Evolutionary conservation across 2,113 vertebrate species (phyloP).

Genomic region (Coracopsis vasa): DNA sequence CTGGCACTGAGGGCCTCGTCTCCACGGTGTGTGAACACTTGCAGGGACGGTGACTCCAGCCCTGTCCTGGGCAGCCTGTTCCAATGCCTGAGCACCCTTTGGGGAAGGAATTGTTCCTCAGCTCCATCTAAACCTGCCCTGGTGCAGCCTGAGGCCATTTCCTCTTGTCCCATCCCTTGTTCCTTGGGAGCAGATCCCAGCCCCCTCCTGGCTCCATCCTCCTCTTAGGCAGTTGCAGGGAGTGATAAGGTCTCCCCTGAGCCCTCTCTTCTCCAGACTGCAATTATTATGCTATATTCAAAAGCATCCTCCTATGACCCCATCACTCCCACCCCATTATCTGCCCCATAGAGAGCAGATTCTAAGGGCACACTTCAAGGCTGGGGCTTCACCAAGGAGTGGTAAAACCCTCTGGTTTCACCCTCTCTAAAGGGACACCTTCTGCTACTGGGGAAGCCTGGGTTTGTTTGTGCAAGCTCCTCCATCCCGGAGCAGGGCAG

Average conservation of each 20-base stretch:
- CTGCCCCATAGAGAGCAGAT: not conserved
- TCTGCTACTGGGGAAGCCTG: not conserved
- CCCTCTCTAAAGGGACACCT: not conserved
- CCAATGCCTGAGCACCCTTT: too few species aligned
- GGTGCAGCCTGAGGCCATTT: too few species aligned
- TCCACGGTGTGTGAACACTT: accelerated
- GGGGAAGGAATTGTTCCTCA: too few species aligned
- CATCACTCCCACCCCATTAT: not conserved
- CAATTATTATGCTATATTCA: not conserved
- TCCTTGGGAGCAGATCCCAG: too few species aligned
- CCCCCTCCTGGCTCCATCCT: not conserved
- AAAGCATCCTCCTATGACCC: accelerated
- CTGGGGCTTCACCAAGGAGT: not conserved
- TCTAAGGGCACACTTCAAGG: not conserved
- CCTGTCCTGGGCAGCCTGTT: too few species aligned
- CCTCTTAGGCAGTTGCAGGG: not conserved
- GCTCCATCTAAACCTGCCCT: too few species aligned
- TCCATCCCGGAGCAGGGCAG: accelerated
- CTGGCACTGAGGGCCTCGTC: not conserved
- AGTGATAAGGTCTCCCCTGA: not conserved
- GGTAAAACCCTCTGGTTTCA: not conserved
- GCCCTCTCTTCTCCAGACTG: not conserved
- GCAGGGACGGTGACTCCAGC: too few species aligned
- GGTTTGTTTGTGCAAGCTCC: not conserved
- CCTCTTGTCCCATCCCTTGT: too few species aligned